These are phyloP conservation scores for Nasonia longicornis DNA, from an alignment of 1,140 invertebrate genomes.

Conservation along the genomic window DNA sequence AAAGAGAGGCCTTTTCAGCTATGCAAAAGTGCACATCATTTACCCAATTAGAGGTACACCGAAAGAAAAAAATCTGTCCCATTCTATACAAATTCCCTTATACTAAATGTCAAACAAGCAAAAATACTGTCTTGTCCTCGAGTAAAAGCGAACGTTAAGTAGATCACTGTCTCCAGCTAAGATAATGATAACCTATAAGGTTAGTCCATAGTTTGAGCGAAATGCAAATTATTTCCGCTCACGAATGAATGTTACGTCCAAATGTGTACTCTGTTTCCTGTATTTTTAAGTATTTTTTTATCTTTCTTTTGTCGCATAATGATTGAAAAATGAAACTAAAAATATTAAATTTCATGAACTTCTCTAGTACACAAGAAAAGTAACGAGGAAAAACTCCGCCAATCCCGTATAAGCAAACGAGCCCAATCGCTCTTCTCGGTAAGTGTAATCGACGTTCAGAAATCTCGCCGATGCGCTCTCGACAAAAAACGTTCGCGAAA, in stretches of 20 bases:
- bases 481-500: constrained; percentile 2
- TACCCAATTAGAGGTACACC: neutral
- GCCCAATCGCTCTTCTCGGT: neutral
- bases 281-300: too few relatives aligned
- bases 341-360: too few relatives aligned
- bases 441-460: constrained; percentile 3
- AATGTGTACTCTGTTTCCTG: too few relatives aligned
- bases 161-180: neutral
- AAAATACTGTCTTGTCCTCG: neutral
- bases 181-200: neutral
- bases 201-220: neutral
- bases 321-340: too few relatives aligned
- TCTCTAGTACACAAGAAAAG: neutral
- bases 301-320: too few relatives aligned
- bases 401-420: neutral
- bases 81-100: neutral
- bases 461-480: neutral
- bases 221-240: constrained; percentile 4
- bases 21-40: neutral
- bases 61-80: neutral
- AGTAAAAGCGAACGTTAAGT: neutral
- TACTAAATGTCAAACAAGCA: neutral
- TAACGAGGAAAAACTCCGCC: neutral
- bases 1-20: neutral
- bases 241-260: neutral